Evolutionary conservation across 2,113 vertebrate species (phyloP), one percentile per base, ranked within the genome.

Genomic region (Pantherophis guttatus): DNA sequence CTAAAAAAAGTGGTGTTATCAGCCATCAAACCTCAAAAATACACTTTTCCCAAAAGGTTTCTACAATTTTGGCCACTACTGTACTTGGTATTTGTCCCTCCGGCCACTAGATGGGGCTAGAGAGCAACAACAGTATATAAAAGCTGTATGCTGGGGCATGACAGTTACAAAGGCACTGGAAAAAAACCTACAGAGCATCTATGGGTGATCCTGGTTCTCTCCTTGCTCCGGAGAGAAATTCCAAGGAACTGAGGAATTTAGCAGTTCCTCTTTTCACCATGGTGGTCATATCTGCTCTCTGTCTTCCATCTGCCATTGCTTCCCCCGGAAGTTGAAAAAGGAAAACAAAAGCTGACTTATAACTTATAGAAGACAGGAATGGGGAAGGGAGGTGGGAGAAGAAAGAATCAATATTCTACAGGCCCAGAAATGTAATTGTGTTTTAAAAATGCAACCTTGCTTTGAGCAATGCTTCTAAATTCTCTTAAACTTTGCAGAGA

Each of bases 371-470:
- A 85, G 75, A 29, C 48, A 21, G 44, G 26, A 19, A 5, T 48
- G 44, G 48, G n/a, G 13, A 11, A 81, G 17, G 33, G 33, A 19
- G 33, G 33, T 81, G 13, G 3, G 75, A 39, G n/a, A 81, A 81
- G 33, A 44, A 81, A 81, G 10, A 90, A 92, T 91, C 89, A 87
- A 24, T 0, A 0, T 92, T 91, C 65, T 54, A 75, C 33, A 48
- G 75, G 39, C 88, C 0, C 2, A 87, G 65, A 93, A 75, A 88
- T 93, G n/a, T 75, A 39, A 12, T 86, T 93, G 81, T 48, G 92
- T 93, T 96, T 89, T 94, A 90, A 94, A 94, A 88, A 93, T 39
- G 7, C 88, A 92, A 59, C 15, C 59, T 1, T 13, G 23, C 5
- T 70, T 21, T 39, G 26, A 53, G 58, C 89, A 75, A 57, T n/a